Evolutionary conservation across 2,888 invertebrate species (phyloP).

Genomic region (Andrena praecox): DNA sequence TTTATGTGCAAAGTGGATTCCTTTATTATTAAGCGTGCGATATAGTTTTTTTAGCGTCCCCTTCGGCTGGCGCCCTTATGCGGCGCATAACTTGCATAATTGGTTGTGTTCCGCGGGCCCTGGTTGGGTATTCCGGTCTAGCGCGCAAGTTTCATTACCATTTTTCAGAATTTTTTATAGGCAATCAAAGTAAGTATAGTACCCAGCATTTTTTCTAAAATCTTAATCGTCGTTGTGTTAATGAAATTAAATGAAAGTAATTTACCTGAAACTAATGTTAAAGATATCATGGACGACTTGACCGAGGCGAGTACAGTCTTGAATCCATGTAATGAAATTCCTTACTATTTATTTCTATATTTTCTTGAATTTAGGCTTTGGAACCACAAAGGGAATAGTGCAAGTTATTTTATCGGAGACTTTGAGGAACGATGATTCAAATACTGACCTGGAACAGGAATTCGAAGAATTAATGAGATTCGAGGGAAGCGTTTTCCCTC

Average conservation of each 20-base stretch:
- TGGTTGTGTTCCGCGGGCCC: no score
- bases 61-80: no score
- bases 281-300: conserved; percentile 90
- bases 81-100: no score
- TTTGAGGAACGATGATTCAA: conserved; percentile 86
- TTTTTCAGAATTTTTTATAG: no score
- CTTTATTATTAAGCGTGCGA: no score
- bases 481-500: conserved; percentile 31
- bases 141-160: no score
- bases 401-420: conserved; percentile 86
- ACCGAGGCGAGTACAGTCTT: conserved; percentile 87
- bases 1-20: no score
- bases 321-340: conserved; percentile 10
- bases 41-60: no score
- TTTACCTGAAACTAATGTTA: conserved; percentile 89
- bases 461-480: conserved; percentile 87
- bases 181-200: no score
- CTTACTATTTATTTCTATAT: conserved; percentile 18
- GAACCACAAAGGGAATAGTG: conserved; percentile 86
- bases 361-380: conserved; percentile 85
- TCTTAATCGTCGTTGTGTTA: conserved; percentile 86
- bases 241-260: conserved; percentile 88
- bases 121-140: no score
- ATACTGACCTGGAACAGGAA: conserved; percentile 89
- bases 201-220: no score